Evolutionary conservation across 1,140 invertebrate genomes (phyloP), one percentile per base, ranked within the genome.

Genomic region (Gryon sp.): DNA sequence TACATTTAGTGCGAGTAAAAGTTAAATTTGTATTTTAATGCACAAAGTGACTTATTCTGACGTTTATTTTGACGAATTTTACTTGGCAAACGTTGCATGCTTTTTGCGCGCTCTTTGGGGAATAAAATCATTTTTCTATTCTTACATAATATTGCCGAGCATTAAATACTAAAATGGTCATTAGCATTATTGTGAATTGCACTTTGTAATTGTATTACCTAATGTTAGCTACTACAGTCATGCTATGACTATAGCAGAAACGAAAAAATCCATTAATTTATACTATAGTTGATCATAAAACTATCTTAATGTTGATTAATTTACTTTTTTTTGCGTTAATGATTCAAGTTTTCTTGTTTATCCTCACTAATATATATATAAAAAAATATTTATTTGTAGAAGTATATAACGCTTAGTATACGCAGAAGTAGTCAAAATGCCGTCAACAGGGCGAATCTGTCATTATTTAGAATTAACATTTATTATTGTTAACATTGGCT

Each of bases 201-300:
- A 14, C 5, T 36, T 50, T 36, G 5, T 14, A 41, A 50, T 28
- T 50, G 12, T 9, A 41, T 63, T 63, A 63, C 26, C 26, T n/a
- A n/a, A n/a, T 7, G 1, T 28, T 7, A 28, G 26, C 2, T 19
- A 19, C 4, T 28, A 11, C 26, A 5, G n/a, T 9, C 45, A 8
- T 19, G 12, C 24, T 9, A 16, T 8, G 18, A 14, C 19, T 4
- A n/a, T 46, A 9, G 8, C 7, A 28, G 26, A 3, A 28, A 28
- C 26, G 26, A 28, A 14, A 46, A 11, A 22, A 24, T 15, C 2
- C 0, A 11, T 15, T 46, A 11, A n/a, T 46, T 28, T 26, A n/a
- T n/a, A n/a, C 12, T 19, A 11, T 14, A 1, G 9, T 20, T 45
- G 4, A 4, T 24, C 22, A 8, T 28, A 7, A 1, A 28, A 28